Base-by-base conservation (phyloP, 1,140 invertebrate genomes). In the Zophobas morio region DNA sequence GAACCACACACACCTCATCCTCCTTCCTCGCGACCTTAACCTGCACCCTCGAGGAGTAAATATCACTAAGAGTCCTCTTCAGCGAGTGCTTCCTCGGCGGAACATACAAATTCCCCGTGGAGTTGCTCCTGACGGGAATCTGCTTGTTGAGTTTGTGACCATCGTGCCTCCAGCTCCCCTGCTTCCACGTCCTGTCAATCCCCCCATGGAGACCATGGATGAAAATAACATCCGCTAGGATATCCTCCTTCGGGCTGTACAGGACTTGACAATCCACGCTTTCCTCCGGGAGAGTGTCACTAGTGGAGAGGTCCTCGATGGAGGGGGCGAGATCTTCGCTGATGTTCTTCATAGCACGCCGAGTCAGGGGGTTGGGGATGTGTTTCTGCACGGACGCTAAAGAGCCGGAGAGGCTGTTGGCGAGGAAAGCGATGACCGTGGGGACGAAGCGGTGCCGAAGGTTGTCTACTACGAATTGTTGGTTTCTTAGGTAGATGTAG, bases 171-270 rank as follows among this genome's bases (percentile, higher is more conserved):
- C 86, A 89, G 84, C 89, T 81, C 2, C 89, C 89, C 81, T 90
- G 89, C 74, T 86, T 89, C 90, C 90, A 91, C 0, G 90, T 91
- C 36, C 89, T 89, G 0, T 86, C 84, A 46, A 90, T 76, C 2
- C 89, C 90, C 1, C 90, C 90, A 75, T 90, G 89, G 2, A 91
- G 84, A 0, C 90, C 90, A 77, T 91, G 90, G 32, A 91, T 87
- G n/a, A 91, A 90, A 1, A 91, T 87, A 8, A 91, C 86, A 78
- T 91, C 90, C 1, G 87, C 89, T 6, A 80, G 79, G n/a, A 88
- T 85, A 3, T 85, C 82, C 32, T 80, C 79, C n/a, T 86, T 81
- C 20, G 88, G 87, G 53, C 85, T 84, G 35, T 82, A 84, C 37
- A 88, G 77, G 1, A 88, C 85, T 40, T 85, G 81, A 33, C 88